Percentiles rank a stretch among this genome's conserved stretches.
Conservation (phyloP, 2,113 vertebrate genomes). For the Hippopotamus amphibius region DNA sequence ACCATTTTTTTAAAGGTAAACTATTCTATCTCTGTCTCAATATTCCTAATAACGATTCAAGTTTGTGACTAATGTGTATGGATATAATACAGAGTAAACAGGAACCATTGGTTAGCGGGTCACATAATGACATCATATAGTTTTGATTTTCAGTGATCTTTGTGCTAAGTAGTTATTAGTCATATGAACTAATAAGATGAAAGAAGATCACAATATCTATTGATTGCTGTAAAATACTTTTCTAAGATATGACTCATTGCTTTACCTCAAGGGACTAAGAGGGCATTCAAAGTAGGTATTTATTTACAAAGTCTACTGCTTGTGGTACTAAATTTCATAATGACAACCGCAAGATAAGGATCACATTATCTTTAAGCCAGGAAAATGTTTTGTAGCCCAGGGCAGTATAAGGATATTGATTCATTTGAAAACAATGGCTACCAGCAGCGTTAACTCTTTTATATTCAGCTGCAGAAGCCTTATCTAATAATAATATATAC, state of each 20-base stretch:
- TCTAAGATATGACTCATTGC: slow-evolving; percentile 67
- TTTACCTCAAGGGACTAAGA: slow-evolving; percentile 60
- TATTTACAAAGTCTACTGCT: slow-evolving; percentile 55
- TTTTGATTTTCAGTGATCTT: slow-evolving; percentile 69
- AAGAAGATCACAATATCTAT: slow-evolving; percentile 51
- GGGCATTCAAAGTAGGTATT: slow-evolving; percentile 69
- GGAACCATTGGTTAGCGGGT: slow-evolving; percentile 31
- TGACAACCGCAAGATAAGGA: background rate
- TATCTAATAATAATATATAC: slow-evolving; percentile 50
- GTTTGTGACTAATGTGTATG: slow-evolving; percentile 35
- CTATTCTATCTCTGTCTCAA: background rate
- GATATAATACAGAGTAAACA: slow-evolving; percentile 8
- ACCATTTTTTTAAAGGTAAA: slow-evolving; percentile 14
- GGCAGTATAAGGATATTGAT: background rate
- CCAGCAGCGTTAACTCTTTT: background rate
- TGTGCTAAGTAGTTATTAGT: slow-evolving; percentile 56
- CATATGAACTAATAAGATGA: slow-evolving; percentile 69
- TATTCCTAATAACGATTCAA: slow-evolving; percentile 19
- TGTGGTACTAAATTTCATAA: slow-evolving; percentile 36
- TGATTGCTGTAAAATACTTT: slow-evolving; percentile 61
- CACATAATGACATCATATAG: slow-evolving; percentile 65
- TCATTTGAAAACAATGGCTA: background rate
- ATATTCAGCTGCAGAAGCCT: background rate
- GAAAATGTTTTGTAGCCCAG: background rate
- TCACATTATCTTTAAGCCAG: slow-evolving; percentile 8